A percentile compares a stretch with the other conserved stretches of the same genome.
These are phyloP conservation scores for Eurypyga helias DNA, from an alignment of 2,113 vertebrate species.

Conservation along the genomic window DNA sequence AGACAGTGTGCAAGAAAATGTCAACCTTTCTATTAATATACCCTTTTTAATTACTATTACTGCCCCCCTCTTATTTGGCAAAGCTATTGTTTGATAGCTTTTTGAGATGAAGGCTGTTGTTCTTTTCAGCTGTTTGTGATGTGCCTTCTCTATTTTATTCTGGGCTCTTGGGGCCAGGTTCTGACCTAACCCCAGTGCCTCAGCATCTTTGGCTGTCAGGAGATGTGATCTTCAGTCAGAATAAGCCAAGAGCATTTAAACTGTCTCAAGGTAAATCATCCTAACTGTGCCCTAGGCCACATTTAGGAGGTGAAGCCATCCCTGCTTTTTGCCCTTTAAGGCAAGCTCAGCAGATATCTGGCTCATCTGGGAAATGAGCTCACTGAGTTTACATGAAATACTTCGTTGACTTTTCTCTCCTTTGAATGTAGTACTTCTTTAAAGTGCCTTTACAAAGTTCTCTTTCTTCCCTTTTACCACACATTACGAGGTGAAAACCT, in stretches of 20 bases:
- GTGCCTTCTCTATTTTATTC: neutral
- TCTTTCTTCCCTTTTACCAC: neutral
- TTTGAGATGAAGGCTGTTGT: neutral
- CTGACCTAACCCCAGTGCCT: neutral
- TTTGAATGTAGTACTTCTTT: neutral
- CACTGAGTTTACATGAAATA: constrained; percentile 36
- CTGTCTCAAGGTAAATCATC: constrained; percentile 42
- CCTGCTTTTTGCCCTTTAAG: constrained; percentile 42
- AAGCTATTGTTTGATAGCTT: neutral
- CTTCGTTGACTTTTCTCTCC: neutral
- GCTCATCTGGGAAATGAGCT: constrained; percentile 48
- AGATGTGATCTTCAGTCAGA: neutral
- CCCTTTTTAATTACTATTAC: neutral
- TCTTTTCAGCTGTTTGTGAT: neutral
- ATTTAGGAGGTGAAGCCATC: constrained; percentile 17
- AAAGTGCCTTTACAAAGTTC: neutral
- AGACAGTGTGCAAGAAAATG: neutral
- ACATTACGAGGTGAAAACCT: neutral
- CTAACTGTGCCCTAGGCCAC: constrained; percentile 40
- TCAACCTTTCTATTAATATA: neutral
- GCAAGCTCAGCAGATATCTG: constrained; percentile 34
- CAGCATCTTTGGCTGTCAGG: neutral
- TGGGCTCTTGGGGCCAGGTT: neutral
- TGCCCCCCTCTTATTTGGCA: neutral
- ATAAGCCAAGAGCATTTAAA: constrained; percentile 32